Evolutionary conservation across 1,140 invertebrate genomes (phyloP), one percentile per base, ranked within the genome.

Genomic region (Tetraneura akinire): DNA sequence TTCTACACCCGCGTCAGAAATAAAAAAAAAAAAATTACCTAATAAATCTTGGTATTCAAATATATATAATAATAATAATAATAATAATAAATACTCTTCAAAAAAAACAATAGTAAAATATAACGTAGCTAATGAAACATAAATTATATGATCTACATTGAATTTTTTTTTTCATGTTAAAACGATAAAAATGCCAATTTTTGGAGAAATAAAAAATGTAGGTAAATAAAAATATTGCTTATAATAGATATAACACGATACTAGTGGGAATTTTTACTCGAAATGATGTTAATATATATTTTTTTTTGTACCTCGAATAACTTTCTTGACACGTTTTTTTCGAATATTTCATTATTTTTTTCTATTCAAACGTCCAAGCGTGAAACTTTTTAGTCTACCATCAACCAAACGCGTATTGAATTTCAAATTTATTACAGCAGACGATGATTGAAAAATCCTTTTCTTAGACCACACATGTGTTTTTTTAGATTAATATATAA

Each of bases 371-470:
- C 32, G 32, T 66, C 32, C 62, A 66, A 37, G 18, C 29, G n/a
- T 68, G 14, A 45, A 68, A 68, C 66, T 68, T 47, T 47, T 68
- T 68, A 18, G 66, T 16, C 66, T 47, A 47, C 66, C 66, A 68
- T 68, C 42, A 45, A 68, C 66, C 23, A 11, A 70, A 49, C 68
- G 18, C 45, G 68, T 70, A 49, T 47, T 26, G 42, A 70, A 70
- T 47, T 70, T 70, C 14, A 49, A 70, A 49, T 70, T 70, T 70
- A 70, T 70, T 29, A 13, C 23, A n/a, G 9, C 14, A 49, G 26
- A 29, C 45, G 45, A 29, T 45, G 68, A 49, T 49, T 29, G 68
- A 49, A 49, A 14, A 49, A 70, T 57, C 21, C 23, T 49, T 70
- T 68, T 23, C 47, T 49, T 49, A 49, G 8, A 13, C 68, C 9